Evolutionary conservation across 2,888 invertebrate species (phyloP), one percentile per base, ranked within the genome.

Genomic region (Alcis repandata): DNA sequence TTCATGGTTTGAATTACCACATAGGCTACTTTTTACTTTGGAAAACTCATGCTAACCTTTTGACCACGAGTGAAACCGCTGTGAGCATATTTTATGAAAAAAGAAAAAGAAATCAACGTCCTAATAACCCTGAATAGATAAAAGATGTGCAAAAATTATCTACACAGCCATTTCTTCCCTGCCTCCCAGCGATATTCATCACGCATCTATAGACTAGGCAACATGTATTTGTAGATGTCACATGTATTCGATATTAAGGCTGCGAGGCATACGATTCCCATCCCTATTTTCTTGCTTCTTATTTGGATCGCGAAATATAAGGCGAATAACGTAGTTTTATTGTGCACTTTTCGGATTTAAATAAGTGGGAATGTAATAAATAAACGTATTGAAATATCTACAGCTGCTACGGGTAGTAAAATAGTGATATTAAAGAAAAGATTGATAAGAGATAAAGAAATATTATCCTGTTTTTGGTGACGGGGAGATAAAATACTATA

Each of bases 181-280:
- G 10, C 43, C 11, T 0, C 17, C 41, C 19, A 43, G 19, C 11
- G 11, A 11, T 20, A 43, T 43, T 43, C 11, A 11, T 20, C 43
- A 20, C 19, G 43, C 20, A 43, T 43, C 17, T 19, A 43, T 33
- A 15, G 7, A 17, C 51, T 10, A 36, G 45, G 22, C 22, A 33
- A 36, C 36, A 13, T 40, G 20, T 49, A 52, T 52, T 45, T 52
- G 33, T 33, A 40, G 32, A 54, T 56, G 17, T 41, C 6, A 22
- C 56, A 56, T 49, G 46, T 56, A 22, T 53, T 43, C 20, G 22
- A 53, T 53, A 59, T 59, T 53, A 15, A 36, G 17, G 32, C 63
- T 57, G 32, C 19, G 20, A 59, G 63, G 59, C 58, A 53, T 58
- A 22, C 17, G 22, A 36, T 57, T 53, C 49, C 38, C 13, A 19